phyloP scores from a whole-genome alignment of 2,888 invertebrate species.

The Elgonia sp. region DNA sequence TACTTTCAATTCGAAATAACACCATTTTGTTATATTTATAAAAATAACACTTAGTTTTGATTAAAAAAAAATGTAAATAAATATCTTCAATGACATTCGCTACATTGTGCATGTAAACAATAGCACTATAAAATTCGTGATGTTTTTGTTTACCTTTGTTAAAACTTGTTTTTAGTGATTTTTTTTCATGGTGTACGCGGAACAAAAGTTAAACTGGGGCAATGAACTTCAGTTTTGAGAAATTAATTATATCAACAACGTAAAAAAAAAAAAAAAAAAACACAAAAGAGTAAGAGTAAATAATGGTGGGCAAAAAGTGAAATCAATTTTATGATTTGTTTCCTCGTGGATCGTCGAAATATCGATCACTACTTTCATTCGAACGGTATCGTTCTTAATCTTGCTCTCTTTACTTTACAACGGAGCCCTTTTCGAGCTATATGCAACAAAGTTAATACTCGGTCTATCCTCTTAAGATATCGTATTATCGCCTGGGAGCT shows the following conservation, averaged over 20 bases:
- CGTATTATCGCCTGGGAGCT: constrained; percentile 83
- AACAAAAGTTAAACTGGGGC: too few species aligned
- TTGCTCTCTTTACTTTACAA: constrained; percentile 66
- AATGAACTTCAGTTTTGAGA: background rate
- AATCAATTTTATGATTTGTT: constrained; percentile 43
- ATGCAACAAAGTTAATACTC: constrained; percentile 73
- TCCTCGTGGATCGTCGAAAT: constrained; percentile 39
- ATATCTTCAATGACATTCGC: too few species aligned
- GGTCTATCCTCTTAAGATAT: constrained; percentile 82
- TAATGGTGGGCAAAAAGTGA: constrained; percentile 8
- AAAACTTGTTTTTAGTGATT: too few species aligned
- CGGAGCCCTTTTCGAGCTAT: constrained; percentile 55
- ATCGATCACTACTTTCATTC: constrained; percentile 46
- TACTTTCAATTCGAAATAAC: too few species aligned
- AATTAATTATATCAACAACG: background rate
- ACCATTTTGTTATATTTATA: too few species aligned
- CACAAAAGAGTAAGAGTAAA: background rate
- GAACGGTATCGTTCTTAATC: constrained; percentile 40
- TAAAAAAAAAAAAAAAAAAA: background rate
- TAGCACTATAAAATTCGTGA: too few species aligned
- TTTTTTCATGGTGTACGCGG: too few species aligned
- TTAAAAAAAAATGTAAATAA: too few species aligned
- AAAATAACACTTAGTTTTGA: too few species aligned
- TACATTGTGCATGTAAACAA: too few species aligned
- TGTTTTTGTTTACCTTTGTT: too few species aligned